Base-by-base conservation (phyloP, 2,797 vertebrate genomes). In the Chloroceryle inda region DNA sequence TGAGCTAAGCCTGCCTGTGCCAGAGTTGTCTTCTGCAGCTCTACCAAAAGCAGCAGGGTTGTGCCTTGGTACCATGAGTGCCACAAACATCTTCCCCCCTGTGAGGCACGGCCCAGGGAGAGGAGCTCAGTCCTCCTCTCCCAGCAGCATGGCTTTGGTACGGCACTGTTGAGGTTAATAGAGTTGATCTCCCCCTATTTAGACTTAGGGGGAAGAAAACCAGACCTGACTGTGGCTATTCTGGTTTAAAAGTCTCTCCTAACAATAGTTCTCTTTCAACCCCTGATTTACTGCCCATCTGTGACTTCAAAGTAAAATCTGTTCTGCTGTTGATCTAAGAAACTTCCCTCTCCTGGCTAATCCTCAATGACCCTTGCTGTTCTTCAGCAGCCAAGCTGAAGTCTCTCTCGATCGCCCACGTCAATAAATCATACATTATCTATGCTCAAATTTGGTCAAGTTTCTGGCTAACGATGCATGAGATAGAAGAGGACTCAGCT, bases 281-380 rank as follows among this genome's bases (percentile, higher is more conserved):
- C 59, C 67, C 44, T 74, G 52, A 27, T 88, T 77, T 74, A 61
- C 45, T 29, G 72, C 75, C 68, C 49, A 2, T 44, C 72, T 83
- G 82, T 59, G 87, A 61, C 78, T 85, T 29, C 83, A 40, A 31
- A 78, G 55, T 45, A 55, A 84, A 96, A 73, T n/a, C 66, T 92
- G 66, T 59, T 90, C 84, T 81, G 67, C 52, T 49, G 13, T 42
- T 61, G 44, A 33, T 67, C 42, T 71, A 18, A 63, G 84, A 89
- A 26, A 40, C 69, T 74, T 94, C 45, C 26, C 59, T 49, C 52
- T 66, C 72, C 5, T 35, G 40, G 49, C 56, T 37, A 68, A 77
- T 78, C 69, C 87, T 49, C 76, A 26, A 4, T 0, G 8, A 53
- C 76, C 75, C 73, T 59, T 49, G 29, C 55, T 75, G 38, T 18